Evolutionary conservation across 2,888 invertebrate genomes (phyloP).

Genomic region (Formica aserva): DNA sequence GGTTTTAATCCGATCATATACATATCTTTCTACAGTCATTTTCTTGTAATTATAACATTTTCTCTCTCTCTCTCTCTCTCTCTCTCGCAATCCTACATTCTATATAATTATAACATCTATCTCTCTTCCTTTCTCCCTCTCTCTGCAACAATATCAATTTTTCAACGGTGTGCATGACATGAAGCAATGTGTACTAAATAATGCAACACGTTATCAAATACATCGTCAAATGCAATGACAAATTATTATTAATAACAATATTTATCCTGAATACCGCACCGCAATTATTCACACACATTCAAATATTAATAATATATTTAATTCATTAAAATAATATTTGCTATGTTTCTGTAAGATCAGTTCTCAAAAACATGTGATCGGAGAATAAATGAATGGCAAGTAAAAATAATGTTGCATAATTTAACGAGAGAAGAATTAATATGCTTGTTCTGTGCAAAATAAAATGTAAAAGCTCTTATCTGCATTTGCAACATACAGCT

Average conservation of each 20-base stretch:
- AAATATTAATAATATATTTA: conserved; percentile 31
- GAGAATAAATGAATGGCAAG: background rate
- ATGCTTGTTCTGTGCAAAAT: background rate
- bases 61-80: too few species aligned
- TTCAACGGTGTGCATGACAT: background rate
- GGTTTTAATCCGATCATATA: background rate
- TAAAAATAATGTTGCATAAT: background rate
- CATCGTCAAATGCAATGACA: conserved; percentile 4
- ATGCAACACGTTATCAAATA: conserved; percentile 1
- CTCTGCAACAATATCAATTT: background rate
- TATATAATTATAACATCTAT: background rate
- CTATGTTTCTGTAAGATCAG: background rate
- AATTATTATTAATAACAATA: conserved; percentile 31
- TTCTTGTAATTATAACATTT: background rate
- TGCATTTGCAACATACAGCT: background rate
- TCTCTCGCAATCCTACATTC: background rate
- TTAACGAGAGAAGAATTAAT: background rate
- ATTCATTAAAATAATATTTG: conserved; percentile 13
- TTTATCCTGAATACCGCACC: background rate
- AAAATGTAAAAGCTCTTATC: background rate
- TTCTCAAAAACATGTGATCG: background rate
- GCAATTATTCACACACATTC: background rate
- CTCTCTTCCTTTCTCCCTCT: background rate
- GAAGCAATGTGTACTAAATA: conserved; percentile 14
- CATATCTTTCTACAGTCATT: background rate